These are phyloP conservation scores for Oceanodroma leucorhoa DNA, from an alignment of 2,797 vertebrate genomes.

Conservation along the genomic window DNA sequence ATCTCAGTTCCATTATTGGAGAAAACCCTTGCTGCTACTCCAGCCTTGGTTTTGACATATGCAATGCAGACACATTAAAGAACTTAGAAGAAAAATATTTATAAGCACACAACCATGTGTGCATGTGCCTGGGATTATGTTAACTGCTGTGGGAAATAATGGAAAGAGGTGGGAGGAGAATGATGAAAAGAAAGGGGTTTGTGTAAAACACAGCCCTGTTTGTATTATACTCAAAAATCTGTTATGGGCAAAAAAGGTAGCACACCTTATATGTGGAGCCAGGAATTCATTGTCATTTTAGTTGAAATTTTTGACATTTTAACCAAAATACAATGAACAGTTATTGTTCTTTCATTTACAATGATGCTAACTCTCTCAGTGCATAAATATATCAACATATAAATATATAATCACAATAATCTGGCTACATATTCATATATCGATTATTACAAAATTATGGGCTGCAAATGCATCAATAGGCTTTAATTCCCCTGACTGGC, in stretches of 20 bases:
- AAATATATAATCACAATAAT: not conserved
- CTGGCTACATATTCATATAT: not conserved
- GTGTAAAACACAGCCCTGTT: not conserved
- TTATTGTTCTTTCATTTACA: not conserved
- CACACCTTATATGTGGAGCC: not conserved
- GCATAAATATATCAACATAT: not conserved
- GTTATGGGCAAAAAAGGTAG: rapidly evolving
- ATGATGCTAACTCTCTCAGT: not conserved
- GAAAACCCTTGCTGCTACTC: not conserved
- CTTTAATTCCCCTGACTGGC: not conserved
- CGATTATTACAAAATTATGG: not conserved
- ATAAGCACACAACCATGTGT: rapidly evolving
- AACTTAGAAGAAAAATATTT: not conserved
- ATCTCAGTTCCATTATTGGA: not conserved
- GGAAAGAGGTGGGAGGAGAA: not conserved
- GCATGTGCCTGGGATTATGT: not conserved
- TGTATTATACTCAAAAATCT: not conserved
- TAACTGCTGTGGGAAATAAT: not conserved
- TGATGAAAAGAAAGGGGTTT: not conserved
- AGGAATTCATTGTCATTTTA: not conserved
- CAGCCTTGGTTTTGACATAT: not conserved
- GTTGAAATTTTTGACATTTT: not conserved
- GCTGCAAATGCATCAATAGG: not conserved
- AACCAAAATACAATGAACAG: not conserved
- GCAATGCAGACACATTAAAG: not conserved